These are phyloP conservation scores for Bombus confusus DNA, from an alignment of 1,140 invertebrate genomes.

Conservation along the genomic window DNA sequence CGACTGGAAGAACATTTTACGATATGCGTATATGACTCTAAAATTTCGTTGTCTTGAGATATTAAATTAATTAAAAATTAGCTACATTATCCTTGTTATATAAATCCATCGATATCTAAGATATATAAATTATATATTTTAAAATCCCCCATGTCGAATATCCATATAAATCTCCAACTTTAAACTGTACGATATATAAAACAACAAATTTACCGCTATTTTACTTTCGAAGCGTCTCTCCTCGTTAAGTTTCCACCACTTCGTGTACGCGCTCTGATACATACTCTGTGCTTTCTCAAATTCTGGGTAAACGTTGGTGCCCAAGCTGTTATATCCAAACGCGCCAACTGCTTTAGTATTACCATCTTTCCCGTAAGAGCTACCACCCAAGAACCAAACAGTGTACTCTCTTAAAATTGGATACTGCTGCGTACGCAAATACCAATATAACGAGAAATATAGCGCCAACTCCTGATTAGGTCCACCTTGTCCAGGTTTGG, in stretches of 20 bases:
- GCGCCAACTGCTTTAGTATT: conserved; percentile 67
- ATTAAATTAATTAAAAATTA: too few species aligned
- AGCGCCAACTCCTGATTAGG: conserved; percentile 87
- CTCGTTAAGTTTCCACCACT: conserved; percentile 49
- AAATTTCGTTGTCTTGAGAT: too few species aligned
- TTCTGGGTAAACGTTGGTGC: conserved; percentile 62
- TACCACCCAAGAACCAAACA: conserved; percentile 71
- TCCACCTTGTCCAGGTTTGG: conserved; percentile 83
- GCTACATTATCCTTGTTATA: too few species aligned
- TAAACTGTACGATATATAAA: not conserved
- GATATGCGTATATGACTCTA: too few species aligned
- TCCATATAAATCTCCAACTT: not conserved
- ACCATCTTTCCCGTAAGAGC: conserved; percentile 66
- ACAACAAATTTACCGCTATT: conserved; percentile 49
- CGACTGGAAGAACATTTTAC: too few species aligned
- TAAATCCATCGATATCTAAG: too few species aligned
- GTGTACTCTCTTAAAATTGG: conserved; percentile 70
- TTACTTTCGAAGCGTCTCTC: conserved; percentile 33
- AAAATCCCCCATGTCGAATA: not conserved
- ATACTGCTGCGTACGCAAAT: conserved; percentile 67
- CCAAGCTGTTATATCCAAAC: conserved; percentile 67
- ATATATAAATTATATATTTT: too few species aligned
- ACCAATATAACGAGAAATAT: conserved; percentile 80
- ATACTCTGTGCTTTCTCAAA: conserved; percentile 57
- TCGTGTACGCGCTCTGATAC: conserved; percentile 23